These are phyloP conservation scores for Aphelenchoides fujianensis DNA, from an alignment of 1,140 invertebrate genomes.

Conservation along the genomic window DNA sequence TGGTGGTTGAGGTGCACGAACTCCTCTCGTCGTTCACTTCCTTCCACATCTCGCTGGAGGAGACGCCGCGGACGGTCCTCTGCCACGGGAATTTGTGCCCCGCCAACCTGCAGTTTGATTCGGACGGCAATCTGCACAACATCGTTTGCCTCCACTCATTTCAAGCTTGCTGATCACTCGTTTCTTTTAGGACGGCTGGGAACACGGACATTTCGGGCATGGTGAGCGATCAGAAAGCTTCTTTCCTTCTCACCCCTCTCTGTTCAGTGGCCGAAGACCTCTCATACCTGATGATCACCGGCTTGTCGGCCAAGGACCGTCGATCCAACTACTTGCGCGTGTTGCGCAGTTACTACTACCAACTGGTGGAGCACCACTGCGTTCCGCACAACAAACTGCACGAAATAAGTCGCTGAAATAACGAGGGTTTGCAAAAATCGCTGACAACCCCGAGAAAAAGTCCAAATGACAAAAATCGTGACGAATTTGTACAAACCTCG, in stretches of 20 bases:
- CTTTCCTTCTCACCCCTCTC: too few relatives aligned
- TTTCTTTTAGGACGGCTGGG: too few relatives aligned
- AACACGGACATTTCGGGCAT: constrained; percentile 22
- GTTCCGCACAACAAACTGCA: too few relatives aligned
- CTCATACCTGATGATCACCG: constrained; percentile 14
- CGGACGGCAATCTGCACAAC: neutral
- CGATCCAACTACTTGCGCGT: constrained; percentile 20
- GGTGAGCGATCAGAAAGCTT: too few relatives aligned
- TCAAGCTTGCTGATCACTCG: too few relatives aligned
- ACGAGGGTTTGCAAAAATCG: too few relatives aligned
- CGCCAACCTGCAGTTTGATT: neutral
- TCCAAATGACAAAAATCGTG: too few relatives aligned
- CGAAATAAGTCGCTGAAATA: too few relatives aligned
- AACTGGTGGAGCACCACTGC: constrained; percentile 5
- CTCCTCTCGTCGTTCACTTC: neutral
- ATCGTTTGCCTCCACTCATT: too few relatives aligned
- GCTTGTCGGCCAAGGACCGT: constrained; percentile 10
- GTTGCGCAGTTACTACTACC: constrained; percentile 18
- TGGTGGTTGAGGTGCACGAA: constrained; percentile 11
- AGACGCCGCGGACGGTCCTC: neutral
- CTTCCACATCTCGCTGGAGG: neutral
- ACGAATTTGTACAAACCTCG: too few relatives aligned
- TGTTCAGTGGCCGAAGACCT: constrained; percentile 20
- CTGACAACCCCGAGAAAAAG: too few relatives aligned
- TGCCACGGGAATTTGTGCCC: constrained; percentile 20